These are phyloP conservation scores for Arrhamphus sclerolepis DNA, from an alignment of 2,797 vertebrate species.

Conservation along the genomic window DNA sequence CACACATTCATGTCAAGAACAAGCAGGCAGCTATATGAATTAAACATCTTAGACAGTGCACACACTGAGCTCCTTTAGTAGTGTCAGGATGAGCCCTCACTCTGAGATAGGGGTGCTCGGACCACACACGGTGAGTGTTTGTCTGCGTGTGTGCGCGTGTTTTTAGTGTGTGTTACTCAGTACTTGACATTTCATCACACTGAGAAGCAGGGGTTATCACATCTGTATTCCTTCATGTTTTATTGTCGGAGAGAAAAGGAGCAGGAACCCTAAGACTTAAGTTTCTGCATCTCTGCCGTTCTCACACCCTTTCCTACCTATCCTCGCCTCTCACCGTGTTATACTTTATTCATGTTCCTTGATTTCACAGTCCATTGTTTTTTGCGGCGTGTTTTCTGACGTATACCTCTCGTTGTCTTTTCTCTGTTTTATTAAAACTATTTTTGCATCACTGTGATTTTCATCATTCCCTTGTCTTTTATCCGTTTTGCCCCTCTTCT, in stretches of 20 bases:
- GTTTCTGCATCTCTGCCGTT: slow-evolving; percentile 7
- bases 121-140: slow-evolving; percentile 45
- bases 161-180: not conserved
- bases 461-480: slow-evolving; percentile 32
- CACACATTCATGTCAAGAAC: slow-evolving; percentile 36
- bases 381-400: slow-evolving; percentile 27
- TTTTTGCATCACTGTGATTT: slow-evolving; percentile 37
- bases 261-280: slow-evolving; percentile 6
- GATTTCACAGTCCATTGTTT: slow-evolving; percentile 40
- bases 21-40: slow-evolving; percentile 61
- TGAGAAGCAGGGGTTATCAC: slow-evolving; percentile 42
- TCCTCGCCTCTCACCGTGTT: slow-evolving; percentile 3
- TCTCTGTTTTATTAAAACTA: not conserved
- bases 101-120: slow-evolving; percentile 32
- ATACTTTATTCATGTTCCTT: slow-evolving; percentile 48
- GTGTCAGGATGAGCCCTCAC: slow-evolving; percentile 57
- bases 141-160: slow-evolving; percentile 15
- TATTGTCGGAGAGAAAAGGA: slow-evolving; percentile 16
- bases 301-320: not conserved
- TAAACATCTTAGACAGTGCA: slow-evolving; percentile 66
- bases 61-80: slow-evolving; percentile 51
- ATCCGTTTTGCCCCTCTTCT: slow-evolving; percentile 3
- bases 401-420: too few relatives aligned
- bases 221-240: slow-evolving; percentile 52
- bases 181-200: slow-evolving; percentile 36